phyloP scores from a whole-genome alignment of 2,888 invertebrate genomes.

The Amaurobius ferox region DNA sequence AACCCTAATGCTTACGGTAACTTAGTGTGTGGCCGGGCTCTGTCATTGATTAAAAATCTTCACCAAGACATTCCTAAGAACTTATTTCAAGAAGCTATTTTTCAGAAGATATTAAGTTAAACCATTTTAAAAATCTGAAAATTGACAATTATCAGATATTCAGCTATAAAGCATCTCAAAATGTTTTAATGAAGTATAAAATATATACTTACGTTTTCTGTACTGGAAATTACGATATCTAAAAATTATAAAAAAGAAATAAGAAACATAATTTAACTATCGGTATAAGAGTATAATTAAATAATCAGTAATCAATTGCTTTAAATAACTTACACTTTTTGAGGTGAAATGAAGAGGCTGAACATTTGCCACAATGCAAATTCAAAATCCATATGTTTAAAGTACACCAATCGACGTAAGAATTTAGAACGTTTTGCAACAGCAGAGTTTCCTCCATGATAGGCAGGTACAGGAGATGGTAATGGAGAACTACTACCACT shows the following conservation, averaged over 20 bases:
- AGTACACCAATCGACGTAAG: conserved; percentile 88
- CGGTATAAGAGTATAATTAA: no score
- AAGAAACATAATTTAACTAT: conserved; percentile 71
- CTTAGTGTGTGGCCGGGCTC: no score
- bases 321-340: conserved; percentile 85
- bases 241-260: conserved; percentile 66
- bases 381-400: conserved; percentile 99
- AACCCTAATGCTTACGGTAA: no score
- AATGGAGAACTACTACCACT: conserved; percentile 59
- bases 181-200: no score
- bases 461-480: conserved; percentile 56
- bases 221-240: conserved; percentile 95
- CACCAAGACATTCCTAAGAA: no score
- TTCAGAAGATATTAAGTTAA: no score
- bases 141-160: no score
- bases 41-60: no score
- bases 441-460: conserved; percentile 42
- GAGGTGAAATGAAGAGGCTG: conserved; percentile 94
- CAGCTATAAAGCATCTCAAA: no score
- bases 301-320: neutral
- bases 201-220: conserved; percentile 93
- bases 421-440: conserved; percentile 80
- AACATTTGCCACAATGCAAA: conserved; percentile 99
- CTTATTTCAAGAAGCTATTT: no score
- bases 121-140: no score